A percentile compares a stretch with the other conserved stretches of the same genome.
Evolutionary conservation across 2,113 vertebrate species (phyloP).

Genomic region (Alosa alosa): DNA sequence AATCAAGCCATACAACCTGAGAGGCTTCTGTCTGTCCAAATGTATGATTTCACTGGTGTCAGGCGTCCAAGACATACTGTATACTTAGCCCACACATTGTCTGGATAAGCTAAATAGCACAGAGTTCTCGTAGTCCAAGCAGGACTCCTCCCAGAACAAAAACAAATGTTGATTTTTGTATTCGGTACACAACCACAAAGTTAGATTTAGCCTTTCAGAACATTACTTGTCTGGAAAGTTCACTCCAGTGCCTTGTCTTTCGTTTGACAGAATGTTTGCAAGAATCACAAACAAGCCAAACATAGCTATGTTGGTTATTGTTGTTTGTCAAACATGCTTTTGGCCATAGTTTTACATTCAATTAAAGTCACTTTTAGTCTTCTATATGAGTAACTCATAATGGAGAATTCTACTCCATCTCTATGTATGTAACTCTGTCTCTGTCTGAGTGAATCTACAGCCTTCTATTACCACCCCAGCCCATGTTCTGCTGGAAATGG

Average conservation of each 20-base stretch:
- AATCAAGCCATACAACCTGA: background rate
- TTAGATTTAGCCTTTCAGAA: constrained; percentile 34
- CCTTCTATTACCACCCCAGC: background rate
- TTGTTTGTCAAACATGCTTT: background rate
- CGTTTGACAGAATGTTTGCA: background rate
- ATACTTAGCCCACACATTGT: constrained; percentile 5
- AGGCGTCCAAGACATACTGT: background rate
- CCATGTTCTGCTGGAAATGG: background rate
- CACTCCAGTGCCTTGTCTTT: background rate
- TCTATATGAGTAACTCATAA: background rate
- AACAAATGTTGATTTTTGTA: constrained; percentile 33
- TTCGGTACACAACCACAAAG: constrained; percentile 24
- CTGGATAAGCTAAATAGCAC: background rate
- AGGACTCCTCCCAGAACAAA: background rate
- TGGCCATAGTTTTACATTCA: background rate
- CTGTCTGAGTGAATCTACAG: background rate
- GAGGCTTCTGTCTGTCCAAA: background rate
- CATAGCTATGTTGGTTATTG: background rate
- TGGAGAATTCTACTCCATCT: background rate
- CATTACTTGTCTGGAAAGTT: background rate
- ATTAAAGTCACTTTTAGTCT: background rate
- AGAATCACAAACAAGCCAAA: background rate
- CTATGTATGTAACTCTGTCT: background rate
- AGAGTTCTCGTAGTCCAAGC: background rate
- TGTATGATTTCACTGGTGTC: background rate